Evolutionary conservation across 2,888 invertebrate species (phyloP).

Genomic region (Drosophila nigricruria): DNA sequence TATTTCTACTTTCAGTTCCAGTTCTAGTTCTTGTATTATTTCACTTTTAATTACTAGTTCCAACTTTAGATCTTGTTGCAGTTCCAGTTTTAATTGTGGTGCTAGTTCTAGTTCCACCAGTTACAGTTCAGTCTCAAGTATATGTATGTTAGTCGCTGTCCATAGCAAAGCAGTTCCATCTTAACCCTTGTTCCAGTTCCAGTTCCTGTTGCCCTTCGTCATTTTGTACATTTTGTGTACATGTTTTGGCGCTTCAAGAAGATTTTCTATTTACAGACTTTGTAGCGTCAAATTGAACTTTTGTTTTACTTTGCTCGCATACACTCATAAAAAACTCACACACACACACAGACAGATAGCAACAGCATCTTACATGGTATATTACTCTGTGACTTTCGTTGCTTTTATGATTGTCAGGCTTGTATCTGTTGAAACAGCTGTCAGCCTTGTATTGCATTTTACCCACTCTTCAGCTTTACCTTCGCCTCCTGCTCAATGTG

Average conservation of each 20-base stretch:
- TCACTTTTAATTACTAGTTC: too few relatives aligned
- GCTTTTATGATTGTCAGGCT: constrained; percentile 45
- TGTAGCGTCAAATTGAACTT: constrained; percentile 79
- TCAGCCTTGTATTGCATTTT: constrained; percentile 64
- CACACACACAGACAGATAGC: constrained; percentile 5
- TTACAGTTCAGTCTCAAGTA: background rate
- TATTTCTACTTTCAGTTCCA: too few relatives aligned
- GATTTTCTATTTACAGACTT: constrained; percentile 72
- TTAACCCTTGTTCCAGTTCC: background rate
- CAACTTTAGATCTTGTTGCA: background rate
- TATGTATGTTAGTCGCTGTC: background rate
- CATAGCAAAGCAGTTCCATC: background rate
- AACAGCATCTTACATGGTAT: constrained; percentile 24
- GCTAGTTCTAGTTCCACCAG: background rate
- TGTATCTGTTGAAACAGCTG: constrained; percentile 69
- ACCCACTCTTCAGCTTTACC: constrained; percentile 18
- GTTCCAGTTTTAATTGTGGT: too few relatives aligned
- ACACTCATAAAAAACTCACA: constrained; percentile 9
- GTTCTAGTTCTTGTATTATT: background rate
- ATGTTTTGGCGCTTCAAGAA: constrained; percentile 67
- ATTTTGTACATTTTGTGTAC: constrained; percentile 51
- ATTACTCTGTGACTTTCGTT: constrained; percentile 61
- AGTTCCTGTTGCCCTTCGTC: constrained; percentile 6
- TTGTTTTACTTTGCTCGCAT: constrained; percentile 54
- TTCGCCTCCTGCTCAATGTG: constrained; percentile 12